phyloP scores from a whole-genome alignment of 2,888 invertebrate species.

The Lymantria dispar region DNA sequence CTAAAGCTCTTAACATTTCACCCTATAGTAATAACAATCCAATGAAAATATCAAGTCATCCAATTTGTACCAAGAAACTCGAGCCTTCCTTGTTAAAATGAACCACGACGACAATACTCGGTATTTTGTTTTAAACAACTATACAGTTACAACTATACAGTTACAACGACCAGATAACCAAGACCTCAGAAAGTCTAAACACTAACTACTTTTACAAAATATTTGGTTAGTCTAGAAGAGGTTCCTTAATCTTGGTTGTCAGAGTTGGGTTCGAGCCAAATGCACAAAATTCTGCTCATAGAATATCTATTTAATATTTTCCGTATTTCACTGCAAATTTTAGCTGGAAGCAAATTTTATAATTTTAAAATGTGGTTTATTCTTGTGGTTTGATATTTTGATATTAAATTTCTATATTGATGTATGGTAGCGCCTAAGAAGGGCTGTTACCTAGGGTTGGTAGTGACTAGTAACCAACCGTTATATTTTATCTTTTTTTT shows the following conservation, averaged over 20 bases:
- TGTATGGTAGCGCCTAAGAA: too few relatives aligned
- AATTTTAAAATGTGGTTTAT: conserved; percentile 1
- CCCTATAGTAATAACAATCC: background rate
- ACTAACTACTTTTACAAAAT: conserved; percentile 1
- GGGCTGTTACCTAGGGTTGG: too few relatives aligned
- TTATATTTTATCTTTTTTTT: too few relatives aligned
- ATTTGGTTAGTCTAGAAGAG: conserved; percentile 4
- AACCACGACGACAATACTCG: conserved; percentile 13
- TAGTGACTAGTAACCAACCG: too few relatives aligned
- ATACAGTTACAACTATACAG: conserved; percentile 4
- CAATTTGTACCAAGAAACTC: conserved; percentile 14
- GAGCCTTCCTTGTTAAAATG: conserved; percentile 14
- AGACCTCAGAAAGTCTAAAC: conserved; percentile 10
- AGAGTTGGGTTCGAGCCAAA: conserved; percentile 26
- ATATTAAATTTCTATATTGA: too few relatives aligned
- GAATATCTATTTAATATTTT: conserved; percentile 22
- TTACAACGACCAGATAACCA: conserved; percentile 6
- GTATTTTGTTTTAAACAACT: conserved; percentile 25
- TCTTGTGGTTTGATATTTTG: background rate
- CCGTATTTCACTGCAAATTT: conserved; percentile 18
- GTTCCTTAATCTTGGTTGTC: conserved; percentile 11
- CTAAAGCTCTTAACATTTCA: too few relatives aligned
- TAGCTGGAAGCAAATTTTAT: conserved; percentile 13
- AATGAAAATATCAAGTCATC: conserved; percentile 1
- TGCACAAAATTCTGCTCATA: conserved; percentile 30